These are phyloP conservation scores for Dermochelys coriacea DNA, from an alignment of 2,797 vertebrate genomes.

Conservation along the genomic window DNA sequence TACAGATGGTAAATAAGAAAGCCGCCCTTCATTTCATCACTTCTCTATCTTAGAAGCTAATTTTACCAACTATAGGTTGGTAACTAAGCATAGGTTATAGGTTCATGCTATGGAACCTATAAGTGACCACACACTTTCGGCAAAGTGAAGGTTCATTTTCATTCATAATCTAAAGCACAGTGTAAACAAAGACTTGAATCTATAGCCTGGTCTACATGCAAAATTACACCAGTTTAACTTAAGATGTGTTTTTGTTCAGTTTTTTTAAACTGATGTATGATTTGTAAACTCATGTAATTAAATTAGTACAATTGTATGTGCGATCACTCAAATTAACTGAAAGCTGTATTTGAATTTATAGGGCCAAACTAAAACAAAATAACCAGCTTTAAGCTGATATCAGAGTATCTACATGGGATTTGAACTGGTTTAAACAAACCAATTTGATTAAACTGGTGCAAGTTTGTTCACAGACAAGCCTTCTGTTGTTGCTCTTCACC, in stretches of 20 bases:
- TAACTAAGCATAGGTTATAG: too few relatives aligned
- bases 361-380: background rate
- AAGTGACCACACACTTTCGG: background rate
- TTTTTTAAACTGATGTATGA: background rate
- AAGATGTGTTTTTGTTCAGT: background rate
- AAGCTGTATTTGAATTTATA: background rate
- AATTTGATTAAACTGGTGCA: background rate
- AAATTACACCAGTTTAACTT: background rate
- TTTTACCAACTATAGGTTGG: too few relatives aligned
- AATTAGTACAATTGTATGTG: background rate
- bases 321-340: background rate
- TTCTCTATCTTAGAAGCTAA: too few relatives aligned
- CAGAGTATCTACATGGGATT: background rate
- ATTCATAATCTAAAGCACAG: background rate
- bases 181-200: background rate
- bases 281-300: background rate
- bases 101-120: too few relatives aligned
- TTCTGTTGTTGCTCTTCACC: background rate
- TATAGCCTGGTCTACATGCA: background rate
- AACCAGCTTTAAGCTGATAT: background rate
- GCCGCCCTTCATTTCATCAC: too few relatives aligned
- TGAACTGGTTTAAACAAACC: background rate
- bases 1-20: background rate
- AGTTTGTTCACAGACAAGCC: background rate
- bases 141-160: background rate